phyloP scores from a whole-genome alignment of 1,140 invertebrate species.

The Cotesia typhae region DNA sequence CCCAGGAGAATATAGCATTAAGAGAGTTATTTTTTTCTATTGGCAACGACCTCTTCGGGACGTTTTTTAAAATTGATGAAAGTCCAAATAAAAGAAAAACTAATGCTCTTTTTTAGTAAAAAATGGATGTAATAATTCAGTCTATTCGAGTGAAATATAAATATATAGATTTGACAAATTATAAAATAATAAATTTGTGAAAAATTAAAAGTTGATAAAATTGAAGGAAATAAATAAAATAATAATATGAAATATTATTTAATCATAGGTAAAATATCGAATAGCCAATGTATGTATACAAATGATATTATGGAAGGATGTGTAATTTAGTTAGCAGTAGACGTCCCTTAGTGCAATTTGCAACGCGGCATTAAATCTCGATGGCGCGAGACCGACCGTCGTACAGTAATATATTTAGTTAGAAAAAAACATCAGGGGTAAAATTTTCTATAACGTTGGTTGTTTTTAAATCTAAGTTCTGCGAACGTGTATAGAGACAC shows the following conservation, averaged over 20 bases:
- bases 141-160: not conserved
- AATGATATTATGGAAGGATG: too few species aligned
- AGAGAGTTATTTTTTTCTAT: not conserved
- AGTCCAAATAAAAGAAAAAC: not conserved
- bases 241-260: not conserved
- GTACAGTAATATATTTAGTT: too few species aligned
- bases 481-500: not conserved
- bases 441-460: not conserved
- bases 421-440: not conserved
- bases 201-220: not conserved
- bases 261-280: too few species aligned
- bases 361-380: too few species aligned
- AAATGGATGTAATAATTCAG: conserved; percentile 2
- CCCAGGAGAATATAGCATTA: conserved; percentile 2
- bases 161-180: conserved; percentile 20
- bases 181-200: conserved; percentile 6
- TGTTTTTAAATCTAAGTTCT: conserved; percentile 26
- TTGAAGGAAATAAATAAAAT: too few species aligned
- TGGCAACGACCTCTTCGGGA: conserved; percentile 5
- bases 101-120: conserved; percentile 14
- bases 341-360: too few species aligned
- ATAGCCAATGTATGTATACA: not conserved
- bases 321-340: too few species aligned
- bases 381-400: too few species aligned
- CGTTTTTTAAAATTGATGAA: conserved; percentile 8